Base-by-base conservation (phyloP, 2,888 invertebrate species). In the Apodemia hepburni region DNA sequence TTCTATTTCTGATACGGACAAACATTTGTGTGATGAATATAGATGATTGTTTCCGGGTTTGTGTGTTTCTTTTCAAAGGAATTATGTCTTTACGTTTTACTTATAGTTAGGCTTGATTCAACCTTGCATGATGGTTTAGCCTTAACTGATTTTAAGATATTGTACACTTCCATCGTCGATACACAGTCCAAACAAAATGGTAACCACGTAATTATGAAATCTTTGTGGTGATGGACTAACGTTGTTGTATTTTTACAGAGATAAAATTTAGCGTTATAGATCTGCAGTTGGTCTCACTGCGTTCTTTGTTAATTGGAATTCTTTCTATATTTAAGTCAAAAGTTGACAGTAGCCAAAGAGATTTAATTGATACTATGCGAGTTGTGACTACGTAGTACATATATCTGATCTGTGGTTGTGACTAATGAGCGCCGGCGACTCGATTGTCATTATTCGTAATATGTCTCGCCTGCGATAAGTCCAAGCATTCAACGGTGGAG, bases 401-500 rank as follows among this genome's bases (percentile, higher is more conserved):
- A n/a, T n/a, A n/a, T n/a, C n/a, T n/a, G n/a, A n/a, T n/a, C n/a
- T n/a, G n/a, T n/a, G n/a, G 27, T 49, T 42, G 61, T 66, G 70
- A 73, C 68, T 66, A 71, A 71, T 69, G 68, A 68, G 65, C 62
- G 58, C 61, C 66, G 66, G 51, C 59, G 60, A 67, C 63, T 68
- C 67, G 68, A 64, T 63, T 69, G 72, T 70, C 70, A 66, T 66
- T 65, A 61, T 54, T 58, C 63, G 63, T 66, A 68, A 64, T 62
- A 64, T 63, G 65, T 64, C 60, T 59, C 67, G 68, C 65, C 69
- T 60, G 64, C 67, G 60, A 61, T 69, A 66, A 59, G 66, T 64
- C 64, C 65, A 66, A 68, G 67, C 70, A 68, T 66, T 69, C 70
- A 69, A 68, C 72, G 70, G 65, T 66, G 60, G 69, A 66, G 67